Percentiles rank a stretch among this genome's conserved stretches.
Conservation (phyloP, 2,113 vertebrate genomes). For the Parus major region DNA sequence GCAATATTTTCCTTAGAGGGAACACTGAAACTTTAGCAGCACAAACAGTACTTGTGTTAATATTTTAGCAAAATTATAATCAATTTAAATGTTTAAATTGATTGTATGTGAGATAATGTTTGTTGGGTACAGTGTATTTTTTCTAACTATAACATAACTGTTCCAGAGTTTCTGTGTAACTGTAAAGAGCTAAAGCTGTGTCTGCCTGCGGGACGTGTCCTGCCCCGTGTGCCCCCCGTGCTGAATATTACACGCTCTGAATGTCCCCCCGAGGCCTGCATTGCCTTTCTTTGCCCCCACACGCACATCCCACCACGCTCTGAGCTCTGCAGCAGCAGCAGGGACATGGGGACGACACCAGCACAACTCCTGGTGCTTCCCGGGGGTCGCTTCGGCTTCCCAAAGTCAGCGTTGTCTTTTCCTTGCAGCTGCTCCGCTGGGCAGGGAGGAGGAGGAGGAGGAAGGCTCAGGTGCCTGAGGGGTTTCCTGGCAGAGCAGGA, state of each 20-base stretch:
- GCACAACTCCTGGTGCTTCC: neutral
- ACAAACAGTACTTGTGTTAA: conserved; percentile 66
- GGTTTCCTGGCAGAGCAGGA: neutral
- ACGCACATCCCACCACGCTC: neutral
- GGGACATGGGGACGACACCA: accelerated
- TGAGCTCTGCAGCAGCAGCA: neutral
- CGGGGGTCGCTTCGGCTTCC: neutral
- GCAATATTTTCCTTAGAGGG: conserved; percentile 77
- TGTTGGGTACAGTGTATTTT: conserved; percentile 70
- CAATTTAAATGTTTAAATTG: conserved; percentile 73
- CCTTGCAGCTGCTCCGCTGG: neutral
- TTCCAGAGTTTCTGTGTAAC: conserved; percentile 63
- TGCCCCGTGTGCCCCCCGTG: conserved; percentile 24
- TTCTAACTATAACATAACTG: conserved; percentile 63
- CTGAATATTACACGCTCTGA: conserved; percentile 53
- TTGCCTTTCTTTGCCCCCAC: conserved; percentile 37
- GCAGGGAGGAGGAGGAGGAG: neutral
- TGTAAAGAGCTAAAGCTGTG: conserved; percentile 40
- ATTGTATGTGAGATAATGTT: conserved; percentile 72
- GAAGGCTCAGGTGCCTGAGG: neutral
- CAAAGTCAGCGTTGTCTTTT: accelerated
- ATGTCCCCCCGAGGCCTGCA: conserved; percentile 59
- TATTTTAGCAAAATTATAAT: conserved; percentile 69
- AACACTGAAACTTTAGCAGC: conserved; percentile 74
- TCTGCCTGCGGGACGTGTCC: conserved; percentile 31